Percentiles rank a stretch among this genome's conserved stretches.
phyloP scores from a whole-genome alignment of 2,888 invertebrate species.

The Ptilodon capucinus region DNA sequence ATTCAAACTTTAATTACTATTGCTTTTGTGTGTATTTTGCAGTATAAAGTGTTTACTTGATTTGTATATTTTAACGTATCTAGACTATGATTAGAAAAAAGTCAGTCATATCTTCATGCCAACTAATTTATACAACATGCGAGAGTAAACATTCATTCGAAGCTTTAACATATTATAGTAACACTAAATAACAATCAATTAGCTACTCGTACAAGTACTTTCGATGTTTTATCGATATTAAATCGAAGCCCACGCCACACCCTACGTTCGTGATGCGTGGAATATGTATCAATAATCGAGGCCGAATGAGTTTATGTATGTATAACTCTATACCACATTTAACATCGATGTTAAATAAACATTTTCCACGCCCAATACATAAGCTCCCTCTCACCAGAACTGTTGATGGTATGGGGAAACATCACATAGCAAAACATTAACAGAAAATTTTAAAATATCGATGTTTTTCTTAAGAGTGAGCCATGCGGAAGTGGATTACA shows the following conservation, averaged over 20 bases:
- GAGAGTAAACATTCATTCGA: background rate
- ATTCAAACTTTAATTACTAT: too few relatives aligned
- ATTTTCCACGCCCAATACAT: slow-evolving; percentile 40
- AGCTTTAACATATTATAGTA: background rate
- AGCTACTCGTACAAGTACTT: too few relatives aligned
- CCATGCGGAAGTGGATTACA: slow-evolving; percentile 25
- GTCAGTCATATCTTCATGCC: background rate
- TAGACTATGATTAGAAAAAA: background rate
- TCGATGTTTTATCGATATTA: background rate
- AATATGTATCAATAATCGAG: slow-evolving; percentile 25
- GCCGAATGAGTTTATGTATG: slow-evolving; percentile 49
- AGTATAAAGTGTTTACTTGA: background rate
- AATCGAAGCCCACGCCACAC: slow-evolving; percentile 14
- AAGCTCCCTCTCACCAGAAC: slow-evolving; percentile 59
- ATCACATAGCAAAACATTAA: slow-evolving; percentile 44
- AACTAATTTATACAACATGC: slow-evolving; percentile 1
- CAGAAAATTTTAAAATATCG: slow-evolving; percentile 2
- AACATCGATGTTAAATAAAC: slow-evolving; percentile 18
- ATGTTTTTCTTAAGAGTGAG: slow-evolving; percentile 10
- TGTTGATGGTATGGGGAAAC: slow-evolving; percentile 50
- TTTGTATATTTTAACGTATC: background rate
- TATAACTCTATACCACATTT: slow-evolving; percentile 36
- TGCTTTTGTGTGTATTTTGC: background rate
- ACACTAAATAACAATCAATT: background rate
- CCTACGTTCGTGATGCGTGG: slow-evolving; percentile 7